Evolutionary conservation across 1,140 invertebrate species (phyloP).

Genomic region (Aphaenogaster floridana): DNA sequence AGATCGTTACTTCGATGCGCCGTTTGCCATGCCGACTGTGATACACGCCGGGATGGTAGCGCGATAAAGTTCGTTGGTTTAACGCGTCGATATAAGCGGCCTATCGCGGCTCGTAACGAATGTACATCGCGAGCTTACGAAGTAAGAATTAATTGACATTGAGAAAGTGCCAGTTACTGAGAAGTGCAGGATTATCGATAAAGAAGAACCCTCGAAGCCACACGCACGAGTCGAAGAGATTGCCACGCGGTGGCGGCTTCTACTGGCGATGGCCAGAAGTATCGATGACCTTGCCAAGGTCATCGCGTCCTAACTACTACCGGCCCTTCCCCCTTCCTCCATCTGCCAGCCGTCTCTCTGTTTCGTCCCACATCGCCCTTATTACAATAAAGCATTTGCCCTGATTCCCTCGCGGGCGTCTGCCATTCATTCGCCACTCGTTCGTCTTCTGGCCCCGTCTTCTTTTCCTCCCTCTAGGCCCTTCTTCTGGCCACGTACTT

Average conservation of each 20-base stretch:
- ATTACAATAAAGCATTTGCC: constrained; percentile 80
- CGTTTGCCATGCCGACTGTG: not conserved
- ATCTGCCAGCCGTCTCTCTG: constrained; percentile 49
- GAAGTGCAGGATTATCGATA: constrained; percentile 74
- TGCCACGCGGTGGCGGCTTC: constrained; percentile 78
- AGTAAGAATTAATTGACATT: constrained; percentile 59
- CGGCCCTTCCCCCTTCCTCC: constrained; percentile 73
- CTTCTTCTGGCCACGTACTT: constrained; percentile 28
- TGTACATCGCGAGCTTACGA: not conserved
- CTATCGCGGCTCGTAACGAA: constrained; percentile 21
- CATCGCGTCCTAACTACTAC: constrained; percentile 80
- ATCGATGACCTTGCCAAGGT: constrained; percentile 85
- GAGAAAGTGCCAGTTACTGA: constrained; percentile 38
- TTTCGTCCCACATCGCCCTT: constrained; percentile 73
- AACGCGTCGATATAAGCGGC: constrained; percentile 14
- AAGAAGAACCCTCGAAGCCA: constrained; percentile 69
- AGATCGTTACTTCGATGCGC: constrained; percentile 27
- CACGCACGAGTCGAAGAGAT: constrained; percentile 15
- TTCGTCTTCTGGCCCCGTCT: constrained; percentile 46
- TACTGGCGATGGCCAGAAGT: constrained; percentile 81
- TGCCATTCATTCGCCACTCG: constrained; percentile 77
- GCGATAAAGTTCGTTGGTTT: constrained; percentile 40
- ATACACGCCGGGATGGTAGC: not conserved
- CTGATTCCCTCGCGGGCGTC: constrained; percentile 77
- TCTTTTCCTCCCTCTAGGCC: not conserved